Evolutionary conservation across 2,797 vertebrate species (phyloP), one percentile per base, ranked within the genome.

Genomic region (Coracias cyanogaster): DNA sequence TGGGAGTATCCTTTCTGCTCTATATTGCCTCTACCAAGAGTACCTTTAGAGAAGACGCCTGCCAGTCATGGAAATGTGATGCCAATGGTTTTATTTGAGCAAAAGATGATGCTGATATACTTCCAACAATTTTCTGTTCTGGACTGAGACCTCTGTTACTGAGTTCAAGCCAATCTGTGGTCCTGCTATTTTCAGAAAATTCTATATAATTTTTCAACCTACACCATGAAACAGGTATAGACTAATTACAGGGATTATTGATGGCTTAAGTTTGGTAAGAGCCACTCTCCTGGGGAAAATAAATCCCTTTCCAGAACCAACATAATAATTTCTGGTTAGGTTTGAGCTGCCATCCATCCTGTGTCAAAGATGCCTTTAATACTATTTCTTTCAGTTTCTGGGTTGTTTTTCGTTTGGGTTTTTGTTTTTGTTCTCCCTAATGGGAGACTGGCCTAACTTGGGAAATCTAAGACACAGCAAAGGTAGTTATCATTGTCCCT

Each of bases 161-260:
- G 81, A 85, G 49, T 82, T 90, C 73, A 92, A 71, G 64, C 9
- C 35, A 86, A 71, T 69, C 60, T 49, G 55, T 5, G 10, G 65
- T 74, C 78, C 45, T 61, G 41, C 28, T 89, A 45, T 87, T 93
- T 92, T 80, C 49, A 74, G 81, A 87, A 65, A 1, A 3, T 69
- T 74, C 71, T 52, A 81, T 29, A 58, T 69, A 65, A 62, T 80
- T 95, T 94, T 94, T 95, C 61, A 94, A 51, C 81, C 60, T 93
- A 91, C 64, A 45, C 73, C 82, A 43, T 61, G 57, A 81, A 96
- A 93, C 74, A 95, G 71, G 78, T 95, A 95, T 39, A 89, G 61
- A 92, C 81, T 93, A 96, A 95, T 94, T 92, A 94, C 29, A 94
- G 67, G 78, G 71, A 85, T 92, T 95, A 93, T 28, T 89, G 88